Conservation (phyloP, 2,113 vertebrate species). For the Crotophaga sulcirostris region DNA sequence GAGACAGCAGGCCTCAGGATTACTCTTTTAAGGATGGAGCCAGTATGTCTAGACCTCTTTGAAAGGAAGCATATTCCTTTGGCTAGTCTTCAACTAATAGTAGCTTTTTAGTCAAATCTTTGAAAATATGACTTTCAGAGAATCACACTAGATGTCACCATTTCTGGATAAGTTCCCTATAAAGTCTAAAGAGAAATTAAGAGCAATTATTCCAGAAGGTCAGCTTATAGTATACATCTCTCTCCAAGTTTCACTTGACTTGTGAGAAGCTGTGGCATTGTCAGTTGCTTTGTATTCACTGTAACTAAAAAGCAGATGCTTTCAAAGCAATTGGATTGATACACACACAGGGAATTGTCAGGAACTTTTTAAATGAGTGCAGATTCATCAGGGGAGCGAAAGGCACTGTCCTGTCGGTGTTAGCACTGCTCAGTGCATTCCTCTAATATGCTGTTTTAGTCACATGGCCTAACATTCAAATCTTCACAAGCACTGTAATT, state of each 20-base stretch:
- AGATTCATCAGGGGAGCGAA: background rate
- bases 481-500: background rate
- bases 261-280: background rate
- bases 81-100: background rate
- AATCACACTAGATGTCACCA: background rate
- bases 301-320: background rate
- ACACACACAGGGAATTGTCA: background rate
- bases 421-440: background rate
- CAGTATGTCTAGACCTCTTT: slow-evolving; percentile 9
- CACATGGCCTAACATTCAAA: background rate
- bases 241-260: background rate
- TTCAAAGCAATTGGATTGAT: background rate
- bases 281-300: background rate
- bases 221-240: background rate
- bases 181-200: background rate
- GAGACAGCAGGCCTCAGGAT: background rate
- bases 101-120: background rate
- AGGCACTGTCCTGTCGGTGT: background rate
- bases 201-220: background rate
- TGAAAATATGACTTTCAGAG: background rate
- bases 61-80: background rate
- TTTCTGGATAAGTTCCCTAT: background rate
- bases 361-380: background rate
- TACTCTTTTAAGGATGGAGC: background rate
- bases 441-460: background rate